A percentile compares a stretch with the other conserved stretches of the same genome.
phyloP scores from a whole-genome alignment of 2,888 invertebrate species.

The Drosophila formosana region DNA sequence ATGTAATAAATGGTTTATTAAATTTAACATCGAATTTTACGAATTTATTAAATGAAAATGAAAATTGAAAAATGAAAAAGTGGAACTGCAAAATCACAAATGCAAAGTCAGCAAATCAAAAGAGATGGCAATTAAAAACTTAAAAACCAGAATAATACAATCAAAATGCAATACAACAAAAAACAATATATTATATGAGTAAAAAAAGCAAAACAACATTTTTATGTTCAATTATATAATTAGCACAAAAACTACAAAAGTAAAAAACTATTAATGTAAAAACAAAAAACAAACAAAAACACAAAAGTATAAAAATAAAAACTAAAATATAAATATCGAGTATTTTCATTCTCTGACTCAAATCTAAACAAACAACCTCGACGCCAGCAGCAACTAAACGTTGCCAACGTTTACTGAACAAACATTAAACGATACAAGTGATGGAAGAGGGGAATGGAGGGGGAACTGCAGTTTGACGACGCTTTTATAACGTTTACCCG shows the following conservation, averaged over 20 bases:
- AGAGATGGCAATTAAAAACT: conserved; percentile 58
- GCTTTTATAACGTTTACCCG: conserved; percentile 40
- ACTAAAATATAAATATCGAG: conserved; percentile 11
- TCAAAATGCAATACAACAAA: conserved; percentile 59
- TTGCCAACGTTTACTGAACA: conserved; percentile 14
- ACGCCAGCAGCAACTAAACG: conserved; percentile 9
- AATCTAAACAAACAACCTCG: conserved; percentile 1
- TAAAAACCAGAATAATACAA: conserved; percentile 57
- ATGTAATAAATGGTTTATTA: conserved; percentile 78
- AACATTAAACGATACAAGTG: conserved; percentile 10
- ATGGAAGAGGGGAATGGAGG: neutral
- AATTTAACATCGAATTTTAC: conserved; percentile 84
- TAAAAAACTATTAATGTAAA: conserved; percentile 82
- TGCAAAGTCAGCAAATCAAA: conserved; percentile 60
- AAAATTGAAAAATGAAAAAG: conserved; percentile 40
- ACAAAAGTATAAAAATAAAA: conserved; percentile 55
- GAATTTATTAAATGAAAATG: conserved; percentile 75
- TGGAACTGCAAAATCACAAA: conserved; percentile 20
- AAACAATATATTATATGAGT: conserved; percentile 63
- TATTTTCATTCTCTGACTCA: neutral
- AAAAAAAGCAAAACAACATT: conserved; percentile 61
- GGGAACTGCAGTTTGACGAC: neutral
- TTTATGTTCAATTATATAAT: conserved; percentile 77
- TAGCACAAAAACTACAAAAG: conserved; percentile 76
- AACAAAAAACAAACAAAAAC: conserved; percentile 49